These are phyloP conservation scores for Myocastor coypus DNA, from an alignment of 2,113 vertebrate species.

Conservation along the genomic window DNA sequence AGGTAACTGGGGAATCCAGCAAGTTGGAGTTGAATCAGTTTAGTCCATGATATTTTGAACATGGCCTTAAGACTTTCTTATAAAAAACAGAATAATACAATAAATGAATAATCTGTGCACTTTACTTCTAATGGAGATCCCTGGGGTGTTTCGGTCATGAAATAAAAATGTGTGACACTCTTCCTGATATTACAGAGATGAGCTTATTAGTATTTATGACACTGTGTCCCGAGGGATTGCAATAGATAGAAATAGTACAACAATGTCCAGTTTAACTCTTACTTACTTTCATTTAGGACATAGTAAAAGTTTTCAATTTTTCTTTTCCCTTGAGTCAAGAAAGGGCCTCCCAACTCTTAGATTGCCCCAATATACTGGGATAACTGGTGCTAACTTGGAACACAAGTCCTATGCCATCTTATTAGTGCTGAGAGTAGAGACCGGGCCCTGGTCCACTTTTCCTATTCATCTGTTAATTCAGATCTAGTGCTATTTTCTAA, in stretches of 20 bases:
- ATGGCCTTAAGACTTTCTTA: background rate
- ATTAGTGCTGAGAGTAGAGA: background rate
- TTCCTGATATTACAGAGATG: background rate
- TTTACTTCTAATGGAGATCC: background rate
- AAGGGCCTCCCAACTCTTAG: background rate
- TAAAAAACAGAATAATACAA: background rate
- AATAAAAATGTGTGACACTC: background rate
- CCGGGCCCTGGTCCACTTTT: background rate
- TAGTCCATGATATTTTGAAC: constrained; percentile 12
- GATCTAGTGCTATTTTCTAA: constrained; percentile 45
- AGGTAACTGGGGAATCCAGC: background rate
- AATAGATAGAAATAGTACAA: background rate
- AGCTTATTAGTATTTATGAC: background rate
- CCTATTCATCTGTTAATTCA: background rate
- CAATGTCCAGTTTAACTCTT: background rate
- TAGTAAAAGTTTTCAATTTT: constrained; percentile 4
- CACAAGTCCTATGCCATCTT: background rate
- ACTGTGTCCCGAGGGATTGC: background rate
- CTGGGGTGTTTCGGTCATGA: background rate
- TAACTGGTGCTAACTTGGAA: background rate
- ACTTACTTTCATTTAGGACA: background rate
- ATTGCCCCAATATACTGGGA: background rate
- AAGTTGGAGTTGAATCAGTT: background rate
- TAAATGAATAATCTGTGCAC: background rate
- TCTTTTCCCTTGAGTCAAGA: background rate